Base-by-base conservation (phyloP, 2,113 vertebrate species). In the Malurus elegans region DNA sequence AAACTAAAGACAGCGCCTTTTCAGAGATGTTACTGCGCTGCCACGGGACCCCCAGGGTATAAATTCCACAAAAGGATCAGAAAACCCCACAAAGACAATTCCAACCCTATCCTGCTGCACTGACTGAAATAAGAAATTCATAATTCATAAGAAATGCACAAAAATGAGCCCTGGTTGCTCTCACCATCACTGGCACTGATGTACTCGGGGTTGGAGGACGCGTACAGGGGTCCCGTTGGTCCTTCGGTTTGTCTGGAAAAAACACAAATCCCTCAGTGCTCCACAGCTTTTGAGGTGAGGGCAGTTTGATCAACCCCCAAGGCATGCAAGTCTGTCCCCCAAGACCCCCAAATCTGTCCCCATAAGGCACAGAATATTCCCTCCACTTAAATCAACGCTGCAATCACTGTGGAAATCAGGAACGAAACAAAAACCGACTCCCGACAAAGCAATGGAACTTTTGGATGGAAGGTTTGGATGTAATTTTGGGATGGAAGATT, bases 121-220 rank as follows among this genome's bases (percentile, higher is more conserved):
- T n/a, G 70, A 6, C 40, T 10, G 45, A 32, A 38, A 38, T 38
- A 38, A 38, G 38, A 38, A 38, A 38, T 38, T 38, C 38, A 36
- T 36, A 36, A 36, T 36, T 36, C 36, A 38, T 38, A 38, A 38
- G 38, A 38, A 38, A 38, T 38, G 38, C 38, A 38, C 38, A 38
- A 38, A 38, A 38, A 38, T 10, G 38, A 92, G 67, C 20, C 15
- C 82, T 62, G 64, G 14, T 0, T 57, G 57, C n/a, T 81, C 98
- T 98, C 96, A 99, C 99, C 99, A 62, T 99, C 99, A 1, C 98
- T 99, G 93, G 99, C 98, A 8, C 99, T 99, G 96, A 99, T 98
- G 91, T 99, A 99, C 74, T 99, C 99, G 0, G 99, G 99, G 96
- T 99, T 99, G 13, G 99, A 99, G 40, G 99, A 99, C 4, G 99